Base-by-base conservation (phyloP, 2,888 invertebrate genomes). In the Metopia argyrocephala region DNA sequence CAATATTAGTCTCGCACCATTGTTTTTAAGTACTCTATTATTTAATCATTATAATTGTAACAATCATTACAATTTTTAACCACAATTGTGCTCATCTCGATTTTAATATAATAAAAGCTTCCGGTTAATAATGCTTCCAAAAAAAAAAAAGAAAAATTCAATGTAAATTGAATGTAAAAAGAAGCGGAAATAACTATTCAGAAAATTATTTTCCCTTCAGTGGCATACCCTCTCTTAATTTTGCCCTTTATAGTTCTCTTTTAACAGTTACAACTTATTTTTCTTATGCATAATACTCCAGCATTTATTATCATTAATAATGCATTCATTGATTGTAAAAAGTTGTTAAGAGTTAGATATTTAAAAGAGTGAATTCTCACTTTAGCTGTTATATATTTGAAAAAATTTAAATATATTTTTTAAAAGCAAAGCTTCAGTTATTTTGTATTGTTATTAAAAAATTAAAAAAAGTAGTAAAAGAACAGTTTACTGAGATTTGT, bases 111-210 rank as follows among this genome's bases (percentile, higher is more conserved):
- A 78, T 71, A 71, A 70, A 78, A 78, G 74, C 81, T 81, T 81
- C 76, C 81, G 81, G 65, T 80, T 71, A 73, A 66, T 38, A 61
- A 45, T 54, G 38, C 28, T 21, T 28, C 66, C 62, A 45, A 66
- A 61, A 65, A 70, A 18, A n/a, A 66, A 61, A 65, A 70, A 18
- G 15, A 9, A 38, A 9, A 38, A 31, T 38, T 38, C 12, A 38
- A 38, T 27, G 2, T 25, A 46, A 68, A 23, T 50, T 28, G 25
- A 25, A 27, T n/a, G 28, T 23, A 15, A 57, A 68, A 74, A 65
- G 81, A 81, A 78, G 74, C 81, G 81, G 81, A 81, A 78, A 69
- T 78, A 74, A 61, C 70, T 61, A 81, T 81, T 78, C 69, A 78
- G 73, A 78, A 69, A 48, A 64, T 61, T 18, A 62, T 66, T 69